These are phyloP conservation scores for Oenanthe melanoleuca DNA, from an alignment of 2,113 vertebrate genomes.

Conservation along the genomic window DNA sequence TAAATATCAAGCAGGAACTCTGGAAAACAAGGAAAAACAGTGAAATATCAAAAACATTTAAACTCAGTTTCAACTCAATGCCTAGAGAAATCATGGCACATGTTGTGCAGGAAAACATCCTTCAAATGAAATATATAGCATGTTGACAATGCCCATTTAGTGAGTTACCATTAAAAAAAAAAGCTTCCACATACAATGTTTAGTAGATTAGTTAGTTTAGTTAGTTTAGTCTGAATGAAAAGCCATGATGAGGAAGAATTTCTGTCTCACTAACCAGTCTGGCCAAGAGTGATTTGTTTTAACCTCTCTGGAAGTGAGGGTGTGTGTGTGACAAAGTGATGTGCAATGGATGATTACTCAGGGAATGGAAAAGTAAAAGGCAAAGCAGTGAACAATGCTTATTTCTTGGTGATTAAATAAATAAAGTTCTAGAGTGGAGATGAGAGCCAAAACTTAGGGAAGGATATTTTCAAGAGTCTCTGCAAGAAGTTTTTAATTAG, in stretches of 20 bases:
- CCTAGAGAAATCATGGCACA: background rate
- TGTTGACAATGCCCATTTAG: fast-evolving
- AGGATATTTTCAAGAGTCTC: background rate
- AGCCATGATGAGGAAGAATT: background rate
- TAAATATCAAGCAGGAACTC: background rate
- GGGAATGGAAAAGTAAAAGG: background rate
- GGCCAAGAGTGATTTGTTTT: background rate
- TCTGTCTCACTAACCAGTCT: background rate
- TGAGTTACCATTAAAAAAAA: background rate
- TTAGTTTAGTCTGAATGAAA: background rate
- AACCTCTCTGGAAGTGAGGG: background rate
- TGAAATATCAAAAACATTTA: background rate
- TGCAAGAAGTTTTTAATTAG: background rate
- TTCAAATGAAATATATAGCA: background rate
- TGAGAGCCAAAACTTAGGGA: background rate
- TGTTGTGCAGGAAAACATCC: background rate
- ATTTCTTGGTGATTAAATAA: background rate
- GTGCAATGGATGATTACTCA: background rate
- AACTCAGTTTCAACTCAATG: background rate
- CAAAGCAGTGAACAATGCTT: background rate
- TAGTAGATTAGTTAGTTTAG: background rate
- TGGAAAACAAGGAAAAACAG: background rate
- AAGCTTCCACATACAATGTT: background rate
- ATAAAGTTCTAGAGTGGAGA: background rate
- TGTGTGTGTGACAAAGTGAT: background rate